Conservation (phyloP, 2,888 invertebrate species). For the Ctenicera cuprea region DNA sequence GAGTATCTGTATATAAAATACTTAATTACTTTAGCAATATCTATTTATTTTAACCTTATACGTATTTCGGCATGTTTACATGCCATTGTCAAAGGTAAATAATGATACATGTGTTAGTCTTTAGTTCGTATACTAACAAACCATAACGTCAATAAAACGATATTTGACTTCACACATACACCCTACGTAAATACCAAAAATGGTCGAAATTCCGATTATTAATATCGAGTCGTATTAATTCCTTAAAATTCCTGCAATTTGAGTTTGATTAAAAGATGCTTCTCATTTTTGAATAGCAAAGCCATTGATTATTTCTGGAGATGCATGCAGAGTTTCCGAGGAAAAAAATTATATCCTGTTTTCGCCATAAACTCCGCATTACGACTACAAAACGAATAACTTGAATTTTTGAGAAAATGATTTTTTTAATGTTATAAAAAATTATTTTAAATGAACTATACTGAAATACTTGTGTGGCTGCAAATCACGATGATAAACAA, state of each 20-base stretch:
- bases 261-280: conserved; percentile 23
- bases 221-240: background rate
- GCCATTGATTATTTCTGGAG: conserved; percentile 5
- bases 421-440: too few relatives aligned
- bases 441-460: too few relatives aligned
- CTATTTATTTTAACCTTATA: too few relatives aligned
- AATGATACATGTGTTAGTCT: too few relatives aligned
- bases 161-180: background rate
- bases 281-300: conserved; percentile 20
- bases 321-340: background rate
- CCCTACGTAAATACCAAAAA: background rate
- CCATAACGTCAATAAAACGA: too few relatives aligned
- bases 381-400: background rate
- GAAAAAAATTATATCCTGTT: background rate
- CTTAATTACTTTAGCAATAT: too few relatives aligned
- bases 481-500: too few relatives aligned
- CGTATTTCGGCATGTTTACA: too few relatives aligned
- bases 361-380: background rate
- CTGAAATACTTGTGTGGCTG: too few relatives aligned
- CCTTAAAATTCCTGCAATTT: conserved; percentile 7
- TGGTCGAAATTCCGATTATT: background rate
- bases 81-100: too few relatives aligned
- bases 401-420: too few relatives aligned
- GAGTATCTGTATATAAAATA: too few relatives aligned
- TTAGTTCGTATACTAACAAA: background rate